These are phyloP conservation scores for Phyllotreta cruciferae DNA, from an alignment of 2,888 invertebrate species.

Conservation along the genomic window DNA sequence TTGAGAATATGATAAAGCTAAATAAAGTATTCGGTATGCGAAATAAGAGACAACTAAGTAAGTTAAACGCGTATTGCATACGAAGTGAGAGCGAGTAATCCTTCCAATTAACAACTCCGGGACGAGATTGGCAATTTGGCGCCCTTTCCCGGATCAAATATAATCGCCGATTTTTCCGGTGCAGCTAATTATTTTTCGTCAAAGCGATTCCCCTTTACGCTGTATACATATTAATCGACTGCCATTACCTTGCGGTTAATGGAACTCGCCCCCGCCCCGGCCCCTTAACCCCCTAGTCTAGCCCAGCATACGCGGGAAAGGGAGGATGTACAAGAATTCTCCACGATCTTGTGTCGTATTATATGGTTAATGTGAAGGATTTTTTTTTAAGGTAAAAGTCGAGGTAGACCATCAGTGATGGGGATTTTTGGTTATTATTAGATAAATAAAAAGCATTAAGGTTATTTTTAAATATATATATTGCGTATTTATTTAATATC, in stretches of 20 bases:
- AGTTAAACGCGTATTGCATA: slow-evolving; percentile 53
- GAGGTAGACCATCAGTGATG: no score
- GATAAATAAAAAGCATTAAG: background rate
- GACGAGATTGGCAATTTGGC: slow-evolving; percentile 59
- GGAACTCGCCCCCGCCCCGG: no score
- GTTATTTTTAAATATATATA: slow-evolving; percentile 5
- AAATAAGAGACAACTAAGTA: slow-evolving; percentile 33
- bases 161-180: slow-evolving; percentile 58
- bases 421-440: no score
- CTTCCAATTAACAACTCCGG: slow-evolving; percentile 59
- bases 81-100: slow-evolving; percentile 55
- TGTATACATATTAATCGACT: slow-evolving; percentile 55
- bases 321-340: no score
- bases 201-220: slow-evolving; percentile 52
- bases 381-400: no score
- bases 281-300: no score
- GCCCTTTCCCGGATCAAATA: slow-evolving; percentile 54
- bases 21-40: slow-evolving; percentile 26
- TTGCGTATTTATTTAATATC: slow-evolving; percentile 3
- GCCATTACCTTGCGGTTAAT: slow-evolving; percentile 31
- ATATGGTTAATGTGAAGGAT: no score
- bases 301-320: no score
- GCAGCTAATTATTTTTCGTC: slow-evolving; percentile 58
- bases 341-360: no score
- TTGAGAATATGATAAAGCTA: background rate